Conservation (phyloP, 2,113 vertebrate genomes). For the Thunnus thynnus region DNA sequence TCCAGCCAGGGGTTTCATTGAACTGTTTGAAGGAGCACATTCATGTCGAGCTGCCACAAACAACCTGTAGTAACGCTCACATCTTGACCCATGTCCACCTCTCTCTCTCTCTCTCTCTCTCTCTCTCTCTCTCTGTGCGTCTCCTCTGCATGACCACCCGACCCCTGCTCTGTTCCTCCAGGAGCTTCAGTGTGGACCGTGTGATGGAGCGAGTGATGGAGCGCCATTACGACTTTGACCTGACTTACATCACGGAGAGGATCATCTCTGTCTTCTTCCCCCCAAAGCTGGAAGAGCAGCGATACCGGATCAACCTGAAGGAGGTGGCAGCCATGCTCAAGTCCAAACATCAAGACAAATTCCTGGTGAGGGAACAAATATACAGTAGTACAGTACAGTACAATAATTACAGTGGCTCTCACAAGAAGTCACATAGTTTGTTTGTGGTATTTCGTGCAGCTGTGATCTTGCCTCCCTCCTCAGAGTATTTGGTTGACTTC, state of each 20-base stretch:
- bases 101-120: not conserved
- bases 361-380: slow-evolving; percentile 85
- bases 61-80: not conserved
- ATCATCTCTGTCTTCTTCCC: slow-evolving; percentile 95
- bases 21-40: not conserved
- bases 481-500: slow-evolving; percentile 2
- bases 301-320: slow-evolving; percentile 90
- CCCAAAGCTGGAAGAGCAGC: slow-evolving; percentile 89
- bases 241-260: slow-evolving; percentile 94
- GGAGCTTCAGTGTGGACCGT: slow-evolving; percentile 92
- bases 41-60: not conserved
- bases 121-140: not conserved
- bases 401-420: slow-evolving; percentile 5
- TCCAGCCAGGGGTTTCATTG: not conserved
- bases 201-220: slow-evolving; percentile 94
- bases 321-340: slow-evolving; percentile 93
- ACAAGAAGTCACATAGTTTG: not conserved
- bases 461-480: not conserved
- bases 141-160: no score
- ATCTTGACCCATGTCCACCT: slow-evolving; percentile 8
- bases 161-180: slow-evolving; percentile 47
- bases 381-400: not conserved
- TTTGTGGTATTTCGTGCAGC: slow-evolving; percentile 1
- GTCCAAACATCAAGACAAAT: slow-evolving; percentile 94
- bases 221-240: slow-evolving; percentile 91